Conservation (phyloP, 1,140 invertebrate genomes). For the Drosophila takahashii region DNA sequence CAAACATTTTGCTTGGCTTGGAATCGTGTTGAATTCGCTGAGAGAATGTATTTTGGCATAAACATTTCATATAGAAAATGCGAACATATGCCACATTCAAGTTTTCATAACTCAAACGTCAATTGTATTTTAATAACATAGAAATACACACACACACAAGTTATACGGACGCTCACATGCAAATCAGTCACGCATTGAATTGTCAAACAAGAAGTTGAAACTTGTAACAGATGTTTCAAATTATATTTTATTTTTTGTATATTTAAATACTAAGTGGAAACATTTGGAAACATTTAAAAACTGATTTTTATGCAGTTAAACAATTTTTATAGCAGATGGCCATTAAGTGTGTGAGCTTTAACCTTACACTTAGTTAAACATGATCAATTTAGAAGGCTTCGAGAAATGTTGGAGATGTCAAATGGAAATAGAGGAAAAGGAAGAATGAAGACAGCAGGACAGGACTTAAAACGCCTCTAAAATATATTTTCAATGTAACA, state of each 20-base stretch:
- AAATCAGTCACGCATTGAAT: constrained; percentile 45
- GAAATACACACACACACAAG: constrained; percentile 24
- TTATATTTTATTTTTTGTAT: background rate
- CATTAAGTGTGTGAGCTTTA: constrained; percentile 6
- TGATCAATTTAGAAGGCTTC: constrained; percentile 21
- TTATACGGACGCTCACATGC: background rate
- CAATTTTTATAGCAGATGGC: too few species aligned
- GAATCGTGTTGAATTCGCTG: constrained; percentile 3
- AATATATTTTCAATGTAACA: constrained; percentile 68
- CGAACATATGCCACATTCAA: constrained; percentile 31
- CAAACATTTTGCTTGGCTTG: constrained; percentile 15
- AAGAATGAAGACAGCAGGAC: constrained; percentile 31
- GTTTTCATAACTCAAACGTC: constrained; percentile 54
- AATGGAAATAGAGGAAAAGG: background rate
- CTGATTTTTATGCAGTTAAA: too few species aligned
- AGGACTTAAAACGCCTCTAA: constrained; percentile 42
- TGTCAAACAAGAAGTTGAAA: constrained; percentile 15
- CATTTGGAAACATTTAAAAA: background rate
- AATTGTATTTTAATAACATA: constrained; percentile 78
- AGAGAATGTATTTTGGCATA: background rate
- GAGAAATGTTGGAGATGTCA: constrained; percentile 5
- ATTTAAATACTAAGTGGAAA: background rate
- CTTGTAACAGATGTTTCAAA: constrained; percentile 22
- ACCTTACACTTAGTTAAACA: constrained; percentile 10
- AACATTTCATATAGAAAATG: constrained; percentile 12